phyloP scores from a whole-genome alignment of 2,888 invertebrate genomes.

The Sericinus montela region DNA sequence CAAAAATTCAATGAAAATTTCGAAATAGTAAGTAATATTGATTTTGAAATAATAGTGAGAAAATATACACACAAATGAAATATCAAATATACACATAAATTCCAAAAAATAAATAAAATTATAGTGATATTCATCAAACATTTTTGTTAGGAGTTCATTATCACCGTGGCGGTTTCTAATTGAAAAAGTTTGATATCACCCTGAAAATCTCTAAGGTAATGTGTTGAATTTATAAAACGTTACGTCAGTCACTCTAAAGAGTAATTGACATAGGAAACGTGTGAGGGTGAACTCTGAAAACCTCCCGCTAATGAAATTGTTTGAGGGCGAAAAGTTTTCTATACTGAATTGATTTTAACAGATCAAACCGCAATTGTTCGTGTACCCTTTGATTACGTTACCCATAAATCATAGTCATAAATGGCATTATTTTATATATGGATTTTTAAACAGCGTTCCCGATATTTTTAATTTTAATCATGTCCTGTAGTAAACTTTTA shows the following conservation, averaged over 20 bases:
- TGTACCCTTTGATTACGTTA: not conserved
- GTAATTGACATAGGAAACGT: slow-evolving; percentile 6
- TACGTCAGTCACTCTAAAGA: slow-evolving; percentile 4
- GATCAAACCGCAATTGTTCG: slow-evolving; percentile 2
- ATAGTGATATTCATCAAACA: slow-evolving; percentile 23
- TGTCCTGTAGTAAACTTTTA: no score
- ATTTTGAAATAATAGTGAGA: no score
- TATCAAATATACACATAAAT: no score
- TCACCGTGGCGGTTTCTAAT: slow-evolving; percentile 62
- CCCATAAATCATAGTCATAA: no score
- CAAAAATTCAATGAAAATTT: no score
- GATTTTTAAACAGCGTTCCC: no score
- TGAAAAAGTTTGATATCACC: slow-evolving; percentile 60
- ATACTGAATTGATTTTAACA: slow-evolving; percentile 11
- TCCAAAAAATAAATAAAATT: no score
- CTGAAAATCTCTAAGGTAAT: slow-evolving; percentile 7
- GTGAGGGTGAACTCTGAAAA: not conserved
- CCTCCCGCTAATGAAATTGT: not conserved
- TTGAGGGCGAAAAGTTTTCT: slow-evolving; percentile 1
- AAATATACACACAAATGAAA: no score
- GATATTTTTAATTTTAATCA: no score
- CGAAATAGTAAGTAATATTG: no score
- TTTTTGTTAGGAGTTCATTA: slow-evolving; percentile 67
- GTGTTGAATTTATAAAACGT: slow-evolving; percentile 11
- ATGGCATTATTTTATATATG: no score